Evolutionary conservation across 2,113 vertebrate genomes (phyloP), one percentile per base, ranked within the genome.

Genomic region (Dicerorhinus sumatrensis): DNA sequence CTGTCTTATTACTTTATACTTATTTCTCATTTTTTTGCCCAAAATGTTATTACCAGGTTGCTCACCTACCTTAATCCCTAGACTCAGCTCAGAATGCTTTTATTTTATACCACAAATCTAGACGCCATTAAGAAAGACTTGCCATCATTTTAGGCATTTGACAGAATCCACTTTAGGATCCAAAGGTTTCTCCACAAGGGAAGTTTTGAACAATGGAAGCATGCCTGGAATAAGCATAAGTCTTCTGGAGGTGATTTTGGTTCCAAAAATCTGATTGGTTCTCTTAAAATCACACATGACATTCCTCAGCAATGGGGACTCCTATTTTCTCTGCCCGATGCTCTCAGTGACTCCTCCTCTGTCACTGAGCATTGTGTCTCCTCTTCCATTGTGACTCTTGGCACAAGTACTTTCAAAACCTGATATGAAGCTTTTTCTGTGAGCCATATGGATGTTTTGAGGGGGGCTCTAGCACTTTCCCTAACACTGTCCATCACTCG

Each of bases 401-500:
- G 18, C 6, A 21, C 2, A 23, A 79, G 58, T 87, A 73, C 91
- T 25, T 89, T 58, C 36, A 86, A 62, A 69, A 2, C 8, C 18
- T 13, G 63, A 62, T 9, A 46, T 42, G 7, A 36, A 93, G 17
- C 6, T 33, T 79, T n/a, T n/a, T 48, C 48, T 80, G 13, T 62
- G 62, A 85, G 86, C 23, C 25, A 9, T 8, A 2, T 1, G 17
- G 7, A 48, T 12, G 10, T 48, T 48, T 48, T 48, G 48, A 9
- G 20, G 54, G 14, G 23, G 20, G 29, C 27, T 42, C 18, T 11
- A 63, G 42, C 1, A 33, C 14, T 18, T 18, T 56, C 16, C 27
- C 70, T n/a, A 2, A 13, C 25, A 0, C 5, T 3, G n/a, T 31
- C 31, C 14, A 39, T 16, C 46, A 18, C 46, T 48, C 1, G 7